phyloP scores from a whole-genome alignment of 2,113 vertebrate species.

The Verasper variegatus region DNA sequence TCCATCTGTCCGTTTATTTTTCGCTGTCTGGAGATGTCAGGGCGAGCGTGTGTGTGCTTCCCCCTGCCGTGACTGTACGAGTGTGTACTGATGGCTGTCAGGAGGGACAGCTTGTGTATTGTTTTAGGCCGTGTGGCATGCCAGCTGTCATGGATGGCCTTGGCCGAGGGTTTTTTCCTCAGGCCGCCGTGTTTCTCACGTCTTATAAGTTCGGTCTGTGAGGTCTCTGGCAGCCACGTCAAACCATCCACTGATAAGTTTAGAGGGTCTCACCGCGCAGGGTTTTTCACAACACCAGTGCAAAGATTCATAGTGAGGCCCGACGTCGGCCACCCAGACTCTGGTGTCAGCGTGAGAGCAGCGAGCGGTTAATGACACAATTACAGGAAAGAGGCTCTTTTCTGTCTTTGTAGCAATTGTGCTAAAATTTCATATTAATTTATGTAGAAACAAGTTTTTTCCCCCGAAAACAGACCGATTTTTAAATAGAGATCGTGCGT shows the following conservation, averaged over 20 bases:
- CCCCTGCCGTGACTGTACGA: constrained; percentile 56
- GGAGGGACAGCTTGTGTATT: constrained; percentile 71
- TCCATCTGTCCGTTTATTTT: constrained; percentile 78
- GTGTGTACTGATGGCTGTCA: constrained; percentile 64
- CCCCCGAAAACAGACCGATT: background rate
- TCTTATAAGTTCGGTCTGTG: constrained; percentile 56
- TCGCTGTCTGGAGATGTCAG: constrained; percentile 72
- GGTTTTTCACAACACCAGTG: constrained; percentile 34
- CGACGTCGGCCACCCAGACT: constrained; percentile 47
- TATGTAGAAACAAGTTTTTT: background rate
- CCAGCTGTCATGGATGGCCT: constrained; percentile 74
- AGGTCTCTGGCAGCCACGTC: constrained; percentile 65
- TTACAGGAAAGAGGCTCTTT: background rate
- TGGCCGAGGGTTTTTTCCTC: constrained; percentile 51
- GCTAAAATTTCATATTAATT: background rate
- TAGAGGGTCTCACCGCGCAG: constrained; percentile 23
- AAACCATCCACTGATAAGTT: constrained; percentile 63
- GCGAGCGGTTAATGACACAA: constrained; percentile 16
- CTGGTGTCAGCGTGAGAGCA: constrained; percentile 18
- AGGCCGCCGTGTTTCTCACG: constrained; percentile 37
- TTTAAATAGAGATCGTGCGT: background rate
- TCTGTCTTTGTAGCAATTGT: background rate
- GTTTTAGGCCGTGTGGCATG: constrained; percentile 68
- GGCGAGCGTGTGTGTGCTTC: constrained; percentile 50
- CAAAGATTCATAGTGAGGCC: constrained; percentile 20